These are phyloP conservation scores for Lampropteryx suffumata DNA, from an alignment of 2,888 invertebrate genomes.

Conservation along the genomic window DNA sequence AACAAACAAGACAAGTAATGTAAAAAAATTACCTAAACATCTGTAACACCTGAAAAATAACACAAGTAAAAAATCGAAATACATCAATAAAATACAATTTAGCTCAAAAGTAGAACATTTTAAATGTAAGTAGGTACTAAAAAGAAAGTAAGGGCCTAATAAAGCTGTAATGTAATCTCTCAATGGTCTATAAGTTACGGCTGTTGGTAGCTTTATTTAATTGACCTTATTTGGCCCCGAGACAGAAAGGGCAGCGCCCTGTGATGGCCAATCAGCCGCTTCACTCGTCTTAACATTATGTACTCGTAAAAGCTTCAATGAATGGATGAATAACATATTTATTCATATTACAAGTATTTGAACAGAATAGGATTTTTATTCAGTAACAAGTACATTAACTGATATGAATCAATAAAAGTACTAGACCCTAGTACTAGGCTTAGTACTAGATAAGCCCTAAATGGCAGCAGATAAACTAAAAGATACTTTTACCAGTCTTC, in stretches of 20 bases:
- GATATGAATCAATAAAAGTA: too few species aligned
- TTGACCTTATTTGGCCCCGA: conserved; percentile 65
- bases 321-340: conserved; percentile 16
- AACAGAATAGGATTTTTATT: too few species aligned
- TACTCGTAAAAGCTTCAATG: conserved; percentile 27
- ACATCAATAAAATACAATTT: too few species aligned
- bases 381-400: too few species aligned
- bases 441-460: too few species aligned
- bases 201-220: conserved; percentile 57
- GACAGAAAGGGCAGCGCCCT: conserved; percentile 62
- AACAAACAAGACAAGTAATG: conserved; percentile 29
- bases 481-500: conserved; percentile 2
- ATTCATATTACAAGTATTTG: too few species aligned
- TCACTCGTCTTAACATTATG: conserved; percentile 33
- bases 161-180: conserved; percentile 24
- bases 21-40: conserved; percentile 6
- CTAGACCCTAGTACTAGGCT: too few species aligned
- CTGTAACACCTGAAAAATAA: conserved; percentile 5
- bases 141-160: conserved; percentile 6
- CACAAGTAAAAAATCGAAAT: too few species aligned
- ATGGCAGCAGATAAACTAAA: neutral
- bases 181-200: conserved; percentile 32
- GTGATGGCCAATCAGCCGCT: conserved; percentile 49
- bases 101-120: neutral
- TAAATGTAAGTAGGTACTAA: neutral